phyloP scores from a whole-genome alignment of 35 echinoderm and acorn worm genomes.

The Strongylocentrotus purpuratus region DNA sequence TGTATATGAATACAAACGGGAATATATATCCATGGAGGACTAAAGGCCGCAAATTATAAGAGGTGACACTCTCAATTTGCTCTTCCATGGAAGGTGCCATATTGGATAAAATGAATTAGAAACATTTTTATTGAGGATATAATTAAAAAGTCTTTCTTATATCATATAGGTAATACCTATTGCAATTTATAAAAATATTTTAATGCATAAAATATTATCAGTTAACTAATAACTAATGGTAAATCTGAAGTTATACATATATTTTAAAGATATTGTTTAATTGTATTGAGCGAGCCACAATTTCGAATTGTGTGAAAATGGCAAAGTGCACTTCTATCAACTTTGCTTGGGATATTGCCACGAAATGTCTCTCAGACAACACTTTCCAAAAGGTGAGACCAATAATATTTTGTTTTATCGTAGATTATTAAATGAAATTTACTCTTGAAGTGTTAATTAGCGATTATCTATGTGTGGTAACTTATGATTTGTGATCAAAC shows the following conservation, averaged over 20 bases:
- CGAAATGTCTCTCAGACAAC: constrained; percentile 2
- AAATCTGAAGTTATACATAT: background rate
- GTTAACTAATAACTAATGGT: background rate
- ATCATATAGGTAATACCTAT: background rate
- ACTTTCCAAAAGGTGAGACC: background rate
- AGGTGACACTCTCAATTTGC: constrained; percentile 82
- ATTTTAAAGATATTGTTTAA: background rate
- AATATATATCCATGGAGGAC: constrained; percentile 93
- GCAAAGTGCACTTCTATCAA: background rate
- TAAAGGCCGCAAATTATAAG: constrained; percentile 80
- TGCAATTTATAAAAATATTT: background rate
- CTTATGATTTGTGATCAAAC: background rate
- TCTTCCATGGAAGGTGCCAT: constrained; percentile 59
- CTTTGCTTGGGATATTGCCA: constrained; percentile 7
- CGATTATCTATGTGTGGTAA: background rate
- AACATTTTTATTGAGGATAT: background rate
- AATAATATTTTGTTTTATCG: background rate
- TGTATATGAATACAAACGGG: constrained; percentile 84
- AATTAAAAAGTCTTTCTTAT: background rate
- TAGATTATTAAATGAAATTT: background rate
- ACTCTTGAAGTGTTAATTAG: background rate
- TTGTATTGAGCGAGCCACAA: background rate
- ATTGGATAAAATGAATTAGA: background rate
- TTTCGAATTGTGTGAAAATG: background rate
- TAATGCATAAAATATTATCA: background rate